Percentiles rank a stretch among this genome's conserved stretches.
These are phyloP conservation scores for Petromus typicus DNA, from an alignment of 2,113 vertebrate genomes.

Conservation along the genomic window DNA sequence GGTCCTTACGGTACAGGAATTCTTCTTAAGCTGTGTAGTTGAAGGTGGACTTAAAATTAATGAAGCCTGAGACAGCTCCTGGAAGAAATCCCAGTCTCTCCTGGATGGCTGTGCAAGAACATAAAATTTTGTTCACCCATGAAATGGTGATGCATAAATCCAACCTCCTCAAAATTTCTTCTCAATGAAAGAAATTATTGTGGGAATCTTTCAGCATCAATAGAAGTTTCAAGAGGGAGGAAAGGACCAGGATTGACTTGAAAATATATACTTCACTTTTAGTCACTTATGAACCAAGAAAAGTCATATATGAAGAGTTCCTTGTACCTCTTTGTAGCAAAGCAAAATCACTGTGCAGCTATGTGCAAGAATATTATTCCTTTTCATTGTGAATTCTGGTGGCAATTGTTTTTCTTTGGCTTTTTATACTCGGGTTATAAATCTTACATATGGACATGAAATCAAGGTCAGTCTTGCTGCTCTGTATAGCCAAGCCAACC, in stretches of 20 bases:
- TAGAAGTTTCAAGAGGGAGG: conserved; percentile 39
- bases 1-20: conserved; percentile 53
- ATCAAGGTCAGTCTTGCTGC: conserved; percentile 23
- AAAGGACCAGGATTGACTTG: conserved; percentile 37
- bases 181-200: conserved; percentile 38
- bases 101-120: conserved; percentile 66
- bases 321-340: not conserved
- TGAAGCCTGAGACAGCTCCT: conserved; percentile 65
- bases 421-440: conserved; percentile 47
- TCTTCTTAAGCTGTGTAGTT: conserved; percentile 64
- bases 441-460: conserved; percentile 42
- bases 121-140: conserved; percentile 80
- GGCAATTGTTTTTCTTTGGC: conserved; percentile 44
- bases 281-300: conserved; percentile 41
- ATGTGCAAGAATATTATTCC: not conserved
- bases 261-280: conserved; percentile 54
- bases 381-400: conserved; percentile 25
- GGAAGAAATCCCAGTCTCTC: conserved; percentile 77
- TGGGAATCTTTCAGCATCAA: conserved; percentile 46
- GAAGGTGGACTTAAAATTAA: conserved; percentile 83
- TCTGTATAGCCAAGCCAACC: conserved; percentile 31
- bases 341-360: not conserved
- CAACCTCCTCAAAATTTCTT: conserved; percentile 70
- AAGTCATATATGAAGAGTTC: not conserved
- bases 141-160: conserved; percentile 81